Base-by-base conservation (phyloP, 2,113 vertebrate species). In the Loxodonta africana region DNA sequence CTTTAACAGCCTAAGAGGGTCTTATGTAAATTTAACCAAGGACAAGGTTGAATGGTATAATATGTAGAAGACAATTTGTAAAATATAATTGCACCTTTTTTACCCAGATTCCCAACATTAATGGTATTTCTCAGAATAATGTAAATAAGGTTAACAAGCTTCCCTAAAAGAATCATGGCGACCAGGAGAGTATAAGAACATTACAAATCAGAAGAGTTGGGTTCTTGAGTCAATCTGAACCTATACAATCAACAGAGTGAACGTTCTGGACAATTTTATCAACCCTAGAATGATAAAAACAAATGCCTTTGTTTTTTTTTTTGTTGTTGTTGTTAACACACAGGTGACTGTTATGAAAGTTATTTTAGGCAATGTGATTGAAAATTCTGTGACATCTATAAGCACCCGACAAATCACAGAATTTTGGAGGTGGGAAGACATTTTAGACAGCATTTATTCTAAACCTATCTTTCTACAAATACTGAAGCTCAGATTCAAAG, bases 391-490 rank as follows among this genome's bases (percentile, higher is more conserved):
- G 14, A 25, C 21, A 11, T 0, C 5, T 5, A 7, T 17, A 41
- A 84, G 25, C 21, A 63, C 23, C 17, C 30, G 33, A 15, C 33
- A n/a, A 93, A 44, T 60, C 28, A 12, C 37, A 80, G 37, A 87
- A 60, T n/a, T 41, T 44, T 9, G 8, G 62, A 67, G 25, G 2
- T 44, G 26, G 26, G 18, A 20, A 44, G 28, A 28, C 7, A n/a
- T 18, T 67, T 74, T 8, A 53, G n/a, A 86, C 1, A 63, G 10
- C 33, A n/a, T 46, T 33, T 67, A 28, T 1, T 33, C 60, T 78
- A 21, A 33, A 5, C 5, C 30, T 0, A 1, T 30, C 12, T 3
- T 30, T 44, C n/a, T 17, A 10, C 7, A 23, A 30, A 25, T 18
- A 30, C n/a, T 67, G 44, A 78, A 33, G 44, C 23, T 76, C 37